These are phyloP conservation scores for Cetoscarus ocellatus DNA, from an alignment of 2,797 vertebrate genomes.

Conservation along the genomic window DNA sequence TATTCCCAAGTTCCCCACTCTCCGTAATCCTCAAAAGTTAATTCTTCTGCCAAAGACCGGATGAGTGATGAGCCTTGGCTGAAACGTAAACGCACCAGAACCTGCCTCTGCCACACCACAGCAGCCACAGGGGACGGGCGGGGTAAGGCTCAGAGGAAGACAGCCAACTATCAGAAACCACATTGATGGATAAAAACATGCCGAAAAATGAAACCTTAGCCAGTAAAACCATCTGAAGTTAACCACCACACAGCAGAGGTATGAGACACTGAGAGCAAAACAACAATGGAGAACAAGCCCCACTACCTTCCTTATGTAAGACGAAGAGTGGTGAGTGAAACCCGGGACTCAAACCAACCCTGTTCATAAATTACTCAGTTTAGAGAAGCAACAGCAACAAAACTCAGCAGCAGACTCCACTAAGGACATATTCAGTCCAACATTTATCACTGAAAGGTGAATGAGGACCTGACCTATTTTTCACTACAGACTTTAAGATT, in stretches of 20 bases:
- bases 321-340: neutral
- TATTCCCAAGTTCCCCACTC: constrained; percentile 28
- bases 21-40: constrained; percentile 39
- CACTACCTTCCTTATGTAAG: constrained; percentile 1
- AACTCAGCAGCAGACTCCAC: neutral
- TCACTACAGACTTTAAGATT: neutral
- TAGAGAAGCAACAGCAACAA: neutral
- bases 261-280: constrained; percentile 14
- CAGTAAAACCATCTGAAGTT: constrained; percentile 37
- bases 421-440: neutral
- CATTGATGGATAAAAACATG: constrained; percentile 10
- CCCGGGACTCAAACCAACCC: neutral
- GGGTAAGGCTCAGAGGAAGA: constrained; percentile 37
- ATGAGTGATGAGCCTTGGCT: constrained; percentile 44
- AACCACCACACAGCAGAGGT: constrained; percentile 26
- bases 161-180: constrained; percentile 48
- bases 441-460: neutral
- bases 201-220: constrained; percentile 35
- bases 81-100: constrained; percentile 65
- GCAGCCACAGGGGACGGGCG: constrained; percentile 58
- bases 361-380: neutral
- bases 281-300: neutral
- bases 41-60: constrained; percentile 41
- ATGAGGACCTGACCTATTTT: neutral
- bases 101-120: constrained; percentile 58